Conservation (phyloP, 1,140 invertebrate genomes). For the Radopholus similis region DNA sequence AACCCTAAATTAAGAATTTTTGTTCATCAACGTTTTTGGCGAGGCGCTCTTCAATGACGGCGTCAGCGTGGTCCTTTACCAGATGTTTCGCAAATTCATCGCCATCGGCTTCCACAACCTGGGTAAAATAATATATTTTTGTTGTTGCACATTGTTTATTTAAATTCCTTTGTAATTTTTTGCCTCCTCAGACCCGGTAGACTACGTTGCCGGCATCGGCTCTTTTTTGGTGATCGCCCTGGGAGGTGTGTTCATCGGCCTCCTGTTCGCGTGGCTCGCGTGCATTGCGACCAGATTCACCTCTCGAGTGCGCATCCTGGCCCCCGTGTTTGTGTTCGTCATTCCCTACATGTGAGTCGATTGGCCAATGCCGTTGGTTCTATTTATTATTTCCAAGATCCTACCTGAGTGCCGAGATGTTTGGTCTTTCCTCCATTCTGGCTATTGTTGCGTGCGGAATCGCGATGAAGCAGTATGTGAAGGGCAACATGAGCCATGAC, state of each 20-base stretch:
- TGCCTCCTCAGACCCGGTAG: too few species aligned
- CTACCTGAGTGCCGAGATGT: constrained; percentile 43
- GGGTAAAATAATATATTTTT: too few species aligned
- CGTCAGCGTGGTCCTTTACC: constrained; percentile 76
- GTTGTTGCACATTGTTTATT: too few species aligned
- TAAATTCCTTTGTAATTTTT: too few species aligned
- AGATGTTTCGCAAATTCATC: constrained; percentile 88
- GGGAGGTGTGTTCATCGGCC: constrained; percentile 85
- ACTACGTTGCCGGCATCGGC: constrained; percentile 77
- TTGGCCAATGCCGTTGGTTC: too few species aligned
- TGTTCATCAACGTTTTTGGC: constrained; percentile 68
- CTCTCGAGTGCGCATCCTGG: constrained; percentile 19
- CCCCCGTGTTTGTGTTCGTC: constrained; percentile 35
- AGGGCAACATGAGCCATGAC: constrained; percentile 92
- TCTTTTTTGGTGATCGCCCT: constrained; percentile 91
- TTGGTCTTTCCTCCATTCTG: constrained; percentile 44
- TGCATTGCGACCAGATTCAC: constrained; percentile 64
- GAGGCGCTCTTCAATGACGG: constrained; percentile 42
- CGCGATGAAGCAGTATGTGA: constrained; percentile 97
- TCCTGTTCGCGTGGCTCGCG: constrained; percentile 88
- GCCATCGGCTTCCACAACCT: constrained; percentile 55
- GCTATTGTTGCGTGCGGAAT: constrained; percentile 91
- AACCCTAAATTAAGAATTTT: too few species aligned
- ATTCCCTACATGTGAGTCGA: constrained; percentile 39
- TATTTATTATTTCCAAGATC: too few species aligned